Evolutionary conservation across 2,797 vertebrate genomes (phyloP), one percentile per base, ranked within the genome.

Genomic region (Mormyrus proboscirostris): DNA sequence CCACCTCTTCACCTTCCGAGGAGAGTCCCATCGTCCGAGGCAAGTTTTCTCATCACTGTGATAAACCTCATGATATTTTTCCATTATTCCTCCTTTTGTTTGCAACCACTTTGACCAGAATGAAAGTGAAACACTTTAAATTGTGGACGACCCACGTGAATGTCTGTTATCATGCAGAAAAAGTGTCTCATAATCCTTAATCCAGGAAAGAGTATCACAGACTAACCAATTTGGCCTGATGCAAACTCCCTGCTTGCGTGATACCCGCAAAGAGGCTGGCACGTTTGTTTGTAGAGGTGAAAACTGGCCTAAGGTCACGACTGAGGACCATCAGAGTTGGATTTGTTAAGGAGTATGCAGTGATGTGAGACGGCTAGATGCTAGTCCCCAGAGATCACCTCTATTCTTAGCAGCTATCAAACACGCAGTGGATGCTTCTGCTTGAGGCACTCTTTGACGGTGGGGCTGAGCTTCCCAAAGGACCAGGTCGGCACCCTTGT

Each of bases 381-480:
- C 47, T 50, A 12, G 82, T 49, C 82, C 44, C 82, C 8, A 5
- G 82, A 84, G 82, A 51, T 49, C 19, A 0, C 41, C 10, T 84
- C 82, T 50, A 84, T 84, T 84, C 82, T 84, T 79, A 79, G 73
- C 14, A 79, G 82, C 82, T 84, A 50, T 19, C 82, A 51, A 50
- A 50, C 82, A 84, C 8, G 0, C 7, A 2, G 19, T 51, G 41
- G 47, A 84, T 50, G 82, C 8, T 14, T 84, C 22, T 50, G 65
- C 65, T 84, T 44, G 2, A 84, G 22, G 82, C 47, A 2, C 22
- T 44, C 41, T 49, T 84, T 84, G 82, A 51, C 12, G 47, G 82
- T 49, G 9, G 47, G 47, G 47, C 3, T 50, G 82, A 25, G 82
- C 44, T 84, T 84, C 82, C 82, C 82, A 29, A 84, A 84, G 82